Evolutionary conservation across 2,797 vertebrate species (phyloP), one percentile per base, ranked within the genome.

Genomic region (Urosaurus nigricauda): DNA sequence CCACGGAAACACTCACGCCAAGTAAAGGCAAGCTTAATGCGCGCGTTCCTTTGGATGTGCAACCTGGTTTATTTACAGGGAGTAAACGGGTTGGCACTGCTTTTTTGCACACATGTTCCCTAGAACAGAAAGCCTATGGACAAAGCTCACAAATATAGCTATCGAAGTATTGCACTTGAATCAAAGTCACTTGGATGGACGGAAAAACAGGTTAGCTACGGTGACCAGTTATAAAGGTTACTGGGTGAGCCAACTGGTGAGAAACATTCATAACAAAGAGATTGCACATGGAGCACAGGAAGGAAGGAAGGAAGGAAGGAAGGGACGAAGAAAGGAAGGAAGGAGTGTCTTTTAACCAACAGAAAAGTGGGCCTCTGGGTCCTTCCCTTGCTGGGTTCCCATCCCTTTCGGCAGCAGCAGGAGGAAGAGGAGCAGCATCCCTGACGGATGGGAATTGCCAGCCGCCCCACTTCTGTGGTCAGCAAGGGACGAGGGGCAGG

Each of bases 1-100:
- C 98, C 98, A 98, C 98, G 96, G 94, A 98, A 98, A 98, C 98
- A 98, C 96, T 97, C 97, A 98, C 97, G 96, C 97, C 98, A 98
- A 98, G 97, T 97, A 98, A 98, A 98, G 97, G 97, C 97, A 96
- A 96, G 96, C 97, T 94, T 95, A 96, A 91, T 95, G 94, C 73
- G 26, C 11, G 4, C 9, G 93, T 88, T 43, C 92, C 92, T 95
- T 96, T 95, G 96, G 93, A 95, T 96, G 96, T 94, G 94, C 95
- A 96, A 96, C 94, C 92, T 92, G 85, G 95, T 95, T 94, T 97
- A 97, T 97, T 96, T 97, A 97, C 97, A 97, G 93, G 93, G 94
- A 94, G 96, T 95, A 93, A 92, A 97, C 93, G 89, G 90, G 93
- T 94, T 94, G 96, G 96, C 96, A 94, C 96, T 95, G 96, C 95